phyloP scores from a whole-genome alignment of 2,113 vertebrate species.

The Tetrao urogallus region DNA sequence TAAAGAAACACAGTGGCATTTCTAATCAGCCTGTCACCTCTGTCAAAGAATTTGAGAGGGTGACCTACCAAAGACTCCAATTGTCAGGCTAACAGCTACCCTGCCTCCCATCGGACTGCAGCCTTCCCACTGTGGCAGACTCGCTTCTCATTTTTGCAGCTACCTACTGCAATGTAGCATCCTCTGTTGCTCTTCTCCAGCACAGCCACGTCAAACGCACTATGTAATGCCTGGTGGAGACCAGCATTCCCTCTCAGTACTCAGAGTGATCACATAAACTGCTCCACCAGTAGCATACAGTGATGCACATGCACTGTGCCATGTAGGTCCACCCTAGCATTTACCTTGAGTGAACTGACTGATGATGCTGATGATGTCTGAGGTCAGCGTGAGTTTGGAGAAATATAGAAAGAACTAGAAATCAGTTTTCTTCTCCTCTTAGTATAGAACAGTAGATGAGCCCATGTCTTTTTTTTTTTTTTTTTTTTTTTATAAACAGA shows the following conservation, averaged over 20 bases:
- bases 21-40: not conserved
- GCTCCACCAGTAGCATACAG: not conserved
- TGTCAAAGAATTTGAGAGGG: not conserved
- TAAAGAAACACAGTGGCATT: not conserved
- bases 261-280: not conserved
- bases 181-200: not conserved
- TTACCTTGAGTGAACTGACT: not conserved
- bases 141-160: not conserved
- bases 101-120: rapidly evolving
- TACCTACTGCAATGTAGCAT: not conserved
- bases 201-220: not conserved
- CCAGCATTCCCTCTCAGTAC: not conserved
- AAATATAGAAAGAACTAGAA: not conserved
- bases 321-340: rapidly evolving
- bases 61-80: not conserved
- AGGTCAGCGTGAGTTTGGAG: rapidly evolving
- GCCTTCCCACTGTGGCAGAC: rapidly evolving
- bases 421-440: not conserved
- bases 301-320: rapidly evolving
- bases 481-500: not conserved
- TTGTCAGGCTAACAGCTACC: not conserved
- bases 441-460: too few relatives aligned
- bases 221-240: not conserved
- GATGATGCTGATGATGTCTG: not conserved
- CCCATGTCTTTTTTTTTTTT: not conserved